Conservation (phyloP, 2,113 vertebrate genomes). For the Poeciliopsis prolifica region DNA sequence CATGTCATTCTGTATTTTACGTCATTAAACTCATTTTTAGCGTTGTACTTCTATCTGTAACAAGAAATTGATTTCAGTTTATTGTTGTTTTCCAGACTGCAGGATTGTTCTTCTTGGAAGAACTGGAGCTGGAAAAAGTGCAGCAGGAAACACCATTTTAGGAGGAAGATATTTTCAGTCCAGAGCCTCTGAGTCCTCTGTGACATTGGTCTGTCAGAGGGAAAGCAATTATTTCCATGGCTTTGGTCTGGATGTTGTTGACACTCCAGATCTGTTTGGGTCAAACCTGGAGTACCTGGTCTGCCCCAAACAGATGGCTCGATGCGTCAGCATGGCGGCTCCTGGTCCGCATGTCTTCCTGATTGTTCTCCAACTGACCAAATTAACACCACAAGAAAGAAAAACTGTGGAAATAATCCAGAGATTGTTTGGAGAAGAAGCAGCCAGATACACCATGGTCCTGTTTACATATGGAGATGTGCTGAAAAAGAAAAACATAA, state of each 20-base stretch:
- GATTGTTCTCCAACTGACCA: neutral
- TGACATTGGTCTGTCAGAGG: neutral
- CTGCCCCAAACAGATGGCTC: neutral
- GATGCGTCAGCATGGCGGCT: neutral
- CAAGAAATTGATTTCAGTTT: no score
- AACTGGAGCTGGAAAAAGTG: neutral
- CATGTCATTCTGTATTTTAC: no score
- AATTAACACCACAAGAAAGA: neutral
- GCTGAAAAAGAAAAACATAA: rapidly evolving
- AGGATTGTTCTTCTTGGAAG: neutral
- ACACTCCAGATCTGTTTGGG: slow-evolving; percentile 19
- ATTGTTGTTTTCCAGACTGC: no score
- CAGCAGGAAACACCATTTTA: neutral
- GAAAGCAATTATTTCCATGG: neutral
- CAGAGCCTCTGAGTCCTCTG: neutral
- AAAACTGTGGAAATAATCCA: neutral
- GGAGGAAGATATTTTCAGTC: neutral
- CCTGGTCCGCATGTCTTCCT: slow-evolving; percentile 29
- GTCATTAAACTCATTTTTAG: no score
- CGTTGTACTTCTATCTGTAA: no score
- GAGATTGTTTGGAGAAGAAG: neutral
- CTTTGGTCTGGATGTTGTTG: neutral
- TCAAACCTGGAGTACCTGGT: neutral
- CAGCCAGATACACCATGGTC: neutral
- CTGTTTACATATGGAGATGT: slow-evolving; percentile 10